Evolutionary conservation across 2,888 invertebrate genomes (phyloP).

Genomic region (Rhamnusium bicolor): DNA sequence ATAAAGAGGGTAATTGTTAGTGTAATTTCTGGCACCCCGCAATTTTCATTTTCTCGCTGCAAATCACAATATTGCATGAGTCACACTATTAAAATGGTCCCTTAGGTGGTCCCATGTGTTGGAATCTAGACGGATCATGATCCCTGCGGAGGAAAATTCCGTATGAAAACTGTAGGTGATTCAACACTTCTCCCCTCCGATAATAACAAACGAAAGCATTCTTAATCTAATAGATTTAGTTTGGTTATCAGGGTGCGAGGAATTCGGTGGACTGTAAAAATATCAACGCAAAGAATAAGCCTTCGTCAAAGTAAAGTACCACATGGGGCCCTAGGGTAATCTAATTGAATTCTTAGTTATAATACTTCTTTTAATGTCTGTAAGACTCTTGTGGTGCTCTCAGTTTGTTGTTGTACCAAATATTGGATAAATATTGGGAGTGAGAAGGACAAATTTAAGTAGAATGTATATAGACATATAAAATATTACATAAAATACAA

Average conservation of each 20-base stretch:
- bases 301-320: conserved; percentile 21
- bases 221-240: conserved; percentile 56
- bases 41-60: conserved; percentile 37
- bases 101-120: conserved; percentile 55
- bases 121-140: conserved; percentile 50
- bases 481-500: no score
- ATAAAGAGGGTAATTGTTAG: conserved; percentile 42
- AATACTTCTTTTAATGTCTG: conserved; percentile 19
- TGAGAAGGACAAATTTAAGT: neutral
- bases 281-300: conserved; percentile 40
- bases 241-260: conserved; percentile 44
- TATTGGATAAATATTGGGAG: conserved; percentile 14
- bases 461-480: neutral
- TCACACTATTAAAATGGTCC: conserved; percentile 42
- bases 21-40: conserved; percentile 36
- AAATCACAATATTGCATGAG: conserved; percentile 43
- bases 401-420: neutral
- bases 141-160: conserved; percentile 12
- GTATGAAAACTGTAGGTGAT: conserved; percentile 46
- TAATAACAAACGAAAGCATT: conserved; percentile 55
- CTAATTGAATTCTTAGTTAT: conserved; percentile 37
- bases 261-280: conserved; percentile 50
- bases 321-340: conserved; percentile 21
- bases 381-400: neutral
- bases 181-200: conserved; percentile 52